Percentiles rank a stretch among this genome's conserved stretches.
Evolutionary conservation across 2,888 invertebrate species (phyloP).

Genomic region (Dysmachus trigonus): DNA sequence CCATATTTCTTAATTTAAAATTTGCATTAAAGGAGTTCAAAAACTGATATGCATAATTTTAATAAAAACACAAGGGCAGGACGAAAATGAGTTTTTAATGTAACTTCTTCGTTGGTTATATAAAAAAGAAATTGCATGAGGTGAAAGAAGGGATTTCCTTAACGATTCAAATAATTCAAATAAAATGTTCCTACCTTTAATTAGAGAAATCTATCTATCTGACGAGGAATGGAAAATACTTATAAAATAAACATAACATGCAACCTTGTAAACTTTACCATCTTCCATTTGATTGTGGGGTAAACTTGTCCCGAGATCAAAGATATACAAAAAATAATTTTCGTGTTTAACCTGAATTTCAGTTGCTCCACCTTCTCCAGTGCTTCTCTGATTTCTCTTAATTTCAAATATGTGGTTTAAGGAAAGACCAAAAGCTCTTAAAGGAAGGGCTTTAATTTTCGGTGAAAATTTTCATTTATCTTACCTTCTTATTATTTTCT

Average conservation of each 20-base stretch:
- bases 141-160: background rate
- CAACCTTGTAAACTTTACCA: background rate
- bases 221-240: background rate
- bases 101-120: background rate
- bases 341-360: background rate
- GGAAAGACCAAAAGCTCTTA: background rate
- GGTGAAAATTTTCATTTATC: background rate
- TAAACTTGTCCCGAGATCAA: background rate
- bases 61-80: background rate
- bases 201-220: background rate
- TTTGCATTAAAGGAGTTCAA: background rate
- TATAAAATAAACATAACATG: background rate
- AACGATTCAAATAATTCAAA: background rate
- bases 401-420: background rate
- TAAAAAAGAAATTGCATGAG: background rate
- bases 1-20: background rate
- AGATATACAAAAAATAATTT: background rate
- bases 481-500: background rate
- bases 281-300: background rate
- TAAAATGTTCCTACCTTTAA: background rate
- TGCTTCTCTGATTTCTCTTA: background rate
- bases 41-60: background rate
- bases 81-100: background rate
- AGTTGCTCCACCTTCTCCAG: too few relatives aligned
- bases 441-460: background rate